phyloP scores from a whole-genome alignment of 1,140 invertebrate genomes.

The Drosophila ambigua region DNA sequence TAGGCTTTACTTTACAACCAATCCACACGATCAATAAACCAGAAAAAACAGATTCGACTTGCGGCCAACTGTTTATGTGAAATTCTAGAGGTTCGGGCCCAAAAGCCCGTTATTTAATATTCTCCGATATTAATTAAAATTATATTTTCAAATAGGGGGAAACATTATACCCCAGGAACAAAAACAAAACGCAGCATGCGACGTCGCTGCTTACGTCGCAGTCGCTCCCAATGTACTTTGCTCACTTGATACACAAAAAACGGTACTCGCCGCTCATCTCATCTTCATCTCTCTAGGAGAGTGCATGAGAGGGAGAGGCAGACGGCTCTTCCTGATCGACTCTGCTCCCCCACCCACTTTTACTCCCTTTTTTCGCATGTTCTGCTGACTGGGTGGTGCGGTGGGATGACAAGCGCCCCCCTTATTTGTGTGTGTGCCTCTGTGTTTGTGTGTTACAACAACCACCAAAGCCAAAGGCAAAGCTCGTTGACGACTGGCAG shows the following conservation, averaged over 20 bases:
- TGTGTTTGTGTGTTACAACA: constrained; percentile 61
- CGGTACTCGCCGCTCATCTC: constrained; percentile 46
- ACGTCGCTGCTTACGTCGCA: constrained; percentile 23
- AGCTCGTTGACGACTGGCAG: constrained; percentile 31
- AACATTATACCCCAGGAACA: constrained; percentile 4
- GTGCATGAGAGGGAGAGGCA: constrained; percentile 7
- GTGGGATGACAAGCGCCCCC: constrained; percentile 50
- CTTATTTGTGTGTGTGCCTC: constrained; percentile 46
- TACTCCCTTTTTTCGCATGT: constrained; percentile 46
- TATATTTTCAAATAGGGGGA: background rate
- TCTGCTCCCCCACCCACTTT: constrained; percentile 52
- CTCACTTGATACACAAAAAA: constrained; percentile 60
- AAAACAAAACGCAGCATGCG: constrained; percentile 50
- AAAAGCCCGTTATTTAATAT: constrained; percentile 3
- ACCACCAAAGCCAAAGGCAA: constrained; percentile 63
- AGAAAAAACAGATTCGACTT: constrained; percentile 7
- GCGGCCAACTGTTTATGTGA: constrained; percentile 2
- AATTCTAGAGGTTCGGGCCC: background rate
- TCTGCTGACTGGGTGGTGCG: constrained; percentile 49
- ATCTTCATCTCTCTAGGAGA: constrained; percentile 43
- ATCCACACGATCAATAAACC: constrained; percentile 34
- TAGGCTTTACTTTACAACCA: constrained; percentile 40
- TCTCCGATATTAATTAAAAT: background rate
- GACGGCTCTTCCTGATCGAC: constrained; percentile 45
- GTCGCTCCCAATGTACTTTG: constrained; percentile 45